Conservation (phyloP, 2,888 invertebrate species). For the Neoitamus cyanurus region DNA sequence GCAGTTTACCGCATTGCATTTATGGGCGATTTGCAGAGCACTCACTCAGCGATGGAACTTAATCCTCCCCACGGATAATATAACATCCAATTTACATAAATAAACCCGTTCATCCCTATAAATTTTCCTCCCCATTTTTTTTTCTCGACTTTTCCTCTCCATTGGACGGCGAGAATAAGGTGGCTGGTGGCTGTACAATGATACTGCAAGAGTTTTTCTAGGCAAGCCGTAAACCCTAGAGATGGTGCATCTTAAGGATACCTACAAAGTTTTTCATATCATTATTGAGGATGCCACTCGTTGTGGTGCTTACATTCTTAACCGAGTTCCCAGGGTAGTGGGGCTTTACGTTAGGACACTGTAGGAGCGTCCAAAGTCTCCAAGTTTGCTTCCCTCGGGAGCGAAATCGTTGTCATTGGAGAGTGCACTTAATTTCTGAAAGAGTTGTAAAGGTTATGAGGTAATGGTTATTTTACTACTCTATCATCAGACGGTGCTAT, state of each 20-base stretch:
- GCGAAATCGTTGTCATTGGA: not conserved
- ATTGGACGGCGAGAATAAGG: not conserved
- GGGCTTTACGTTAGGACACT: not conserved
- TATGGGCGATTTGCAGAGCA: not conserved
- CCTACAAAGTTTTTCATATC: not conserved
- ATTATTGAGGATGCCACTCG: not conserved
- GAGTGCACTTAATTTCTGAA: not conserved
- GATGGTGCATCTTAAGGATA: not conserved
- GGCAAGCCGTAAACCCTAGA: not conserved
- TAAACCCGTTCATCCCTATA: conserved; percentile 26
- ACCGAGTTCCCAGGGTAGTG: not conserved
- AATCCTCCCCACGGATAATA: conserved; percentile 11
- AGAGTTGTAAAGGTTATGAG: not conserved
- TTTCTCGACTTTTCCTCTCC: not conserved
- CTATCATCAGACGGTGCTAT: not conserved
- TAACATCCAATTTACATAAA: conserved; percentile 39
- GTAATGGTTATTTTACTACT: not conserved
- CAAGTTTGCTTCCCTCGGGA: not conserved
- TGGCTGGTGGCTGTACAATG: not conserved
- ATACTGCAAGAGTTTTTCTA: not conserved
- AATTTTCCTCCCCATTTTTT: not conserved
- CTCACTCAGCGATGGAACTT: conserved; percentile 22
- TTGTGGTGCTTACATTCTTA: not conserved
- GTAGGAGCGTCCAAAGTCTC: not conserved
- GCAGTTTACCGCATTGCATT: conserved; percentile 31